Base-by-base conservation (phyloP, 2,797 vertebrate species). In the Pipistrellus pipistrellus region DNA sequence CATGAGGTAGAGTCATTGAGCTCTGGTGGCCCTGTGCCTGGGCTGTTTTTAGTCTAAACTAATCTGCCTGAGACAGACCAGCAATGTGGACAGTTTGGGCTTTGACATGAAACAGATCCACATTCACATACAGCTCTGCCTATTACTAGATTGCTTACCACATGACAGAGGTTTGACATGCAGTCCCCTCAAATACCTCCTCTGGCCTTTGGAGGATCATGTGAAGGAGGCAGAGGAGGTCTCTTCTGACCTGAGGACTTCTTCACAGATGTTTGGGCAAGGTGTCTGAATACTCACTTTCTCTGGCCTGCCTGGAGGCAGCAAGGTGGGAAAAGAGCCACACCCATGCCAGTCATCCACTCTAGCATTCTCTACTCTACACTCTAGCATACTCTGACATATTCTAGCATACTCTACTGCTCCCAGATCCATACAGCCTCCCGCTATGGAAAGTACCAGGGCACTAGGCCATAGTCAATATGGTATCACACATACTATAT, bases 31-130 rank as follows among this genome's bases (percentile, higher is more conserved):
- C 72, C 71, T 62, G 25, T 53, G 81, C 66, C 84, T 80, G 83
- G 48, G 84, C 44, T 53, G 30, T 82, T 90, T 93, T 91, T 80
- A 53, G 88, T 89, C 84, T 93, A 91, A 93, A 75, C 88, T 81
- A 89, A 94, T 92, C 55, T 89, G 48, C 25, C 71, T 66, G 23
- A 96, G 84, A 96, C 89, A 93, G 95, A 90, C 48, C 85, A 82
- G 94, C 93, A 81, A 73, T 14, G 15, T 69, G 85, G 68, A 62
- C 64, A 85, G 72, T 85, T 89, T 78, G 27, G 76, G 68, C 46
- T 87, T 76, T 85, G 77, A 95, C 66, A 51, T 68, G 32, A 90
- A 97, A 83, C 75, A 94, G 84, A 90, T 41, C 64, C 21, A 32
- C 30, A 32, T 88, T 96, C 62, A 92, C 89, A 86, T 46, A 85